Evolutionary conservation across 2,888 invertebrate species (phyloP).

Genomic region (Athripsodes cinereus): DNA sequence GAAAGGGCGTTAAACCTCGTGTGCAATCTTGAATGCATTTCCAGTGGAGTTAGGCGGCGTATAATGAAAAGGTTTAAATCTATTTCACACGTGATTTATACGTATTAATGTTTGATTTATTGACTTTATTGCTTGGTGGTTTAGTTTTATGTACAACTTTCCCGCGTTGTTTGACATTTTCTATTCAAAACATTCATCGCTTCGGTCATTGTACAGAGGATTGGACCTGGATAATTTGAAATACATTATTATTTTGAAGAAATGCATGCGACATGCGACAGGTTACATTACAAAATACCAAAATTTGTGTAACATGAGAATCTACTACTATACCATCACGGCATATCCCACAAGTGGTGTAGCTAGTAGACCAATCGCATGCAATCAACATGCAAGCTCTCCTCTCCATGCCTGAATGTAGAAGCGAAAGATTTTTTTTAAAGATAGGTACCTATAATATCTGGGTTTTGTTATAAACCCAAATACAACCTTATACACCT

Average conservation of each 20-base stretch:
- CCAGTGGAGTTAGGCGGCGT: not conserved
- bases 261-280: too few species aligned
- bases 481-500: too few species aligned
- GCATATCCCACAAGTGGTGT: too few species aligned
- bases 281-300: too few species aligned
- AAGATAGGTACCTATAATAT: too few species aligned
- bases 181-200: not conserved
- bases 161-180: not conserved
- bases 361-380: too few species aligned
- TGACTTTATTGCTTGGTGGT: not conserved
- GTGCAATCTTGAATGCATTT: not conserved
- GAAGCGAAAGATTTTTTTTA: too few species aligned
- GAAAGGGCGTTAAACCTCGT: conserved; percentile 5
- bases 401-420: too few species aligned
- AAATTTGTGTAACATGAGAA: not conserved
- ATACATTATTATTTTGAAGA: not conserved
- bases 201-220: not conserved
- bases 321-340: not conserved
- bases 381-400: too few species aligned
- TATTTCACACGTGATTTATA: not conserved
- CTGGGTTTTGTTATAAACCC: too few species aligned
- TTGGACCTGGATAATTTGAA: not conserved
- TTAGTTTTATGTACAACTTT: not conserved
- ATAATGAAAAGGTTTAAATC: not conserved
- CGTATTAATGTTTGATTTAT: not conserved